Base-by-base conservation (phyloP, 30 jellyfish, hydroid and myxozoan species). In the Chrysaora quinquecirrha region DNA sequence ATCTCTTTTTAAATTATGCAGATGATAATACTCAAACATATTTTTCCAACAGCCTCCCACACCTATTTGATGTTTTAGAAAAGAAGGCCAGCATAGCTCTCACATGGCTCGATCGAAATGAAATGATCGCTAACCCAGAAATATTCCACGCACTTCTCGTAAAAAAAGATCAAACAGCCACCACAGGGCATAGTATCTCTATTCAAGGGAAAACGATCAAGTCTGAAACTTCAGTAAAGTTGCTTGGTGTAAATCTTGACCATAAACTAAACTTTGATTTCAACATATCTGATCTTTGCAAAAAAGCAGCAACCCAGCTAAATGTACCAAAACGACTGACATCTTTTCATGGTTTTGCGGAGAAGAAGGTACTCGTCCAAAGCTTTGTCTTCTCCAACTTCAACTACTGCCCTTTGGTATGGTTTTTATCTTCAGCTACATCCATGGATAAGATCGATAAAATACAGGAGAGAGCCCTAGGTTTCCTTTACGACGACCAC, bases 71-170 rank as follows among this genome's bases (percentile, higher is more conserved):
- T 66, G 60, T 66, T 18, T 32, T 66, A 7, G 78, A 66, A 24
- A 66, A 66, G 78, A 58, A 30, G 62, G 58, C 78, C 3, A 10
- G 60, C 64, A 30, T 66, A 1, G 78, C 30, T 66, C 78, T 22
- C 64, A 43, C 58, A 16, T 66, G 78, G 78, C 78, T 66, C 78
- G 16, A 66, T 66, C 78, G 29, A 66, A 66, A 66, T 66, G 62
- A 66, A 16, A 43, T 43, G 58, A 43, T 43, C n/a, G n/a, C n/a
- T n/a, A n/a, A n/a, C n/a, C n/a, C n/a, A n/a, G n/a, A n/a, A n/a
- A n/a, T n/a, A n/a, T 43, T 43, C 58, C 58, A 43, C 58, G 58
- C 58, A 6, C 58, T 43, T 43, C 58, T 43, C 58, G 9, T 43
- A 43, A 43, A 43, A 43, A 43, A 43, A 43, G 58, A 43, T 16